Percentiles rank a stretch among this genome's conserved stretches.
phyloP scores from a whole-genome alignment of 1,140 invertebrate genomes.

The Phortica variegata region DNA sequence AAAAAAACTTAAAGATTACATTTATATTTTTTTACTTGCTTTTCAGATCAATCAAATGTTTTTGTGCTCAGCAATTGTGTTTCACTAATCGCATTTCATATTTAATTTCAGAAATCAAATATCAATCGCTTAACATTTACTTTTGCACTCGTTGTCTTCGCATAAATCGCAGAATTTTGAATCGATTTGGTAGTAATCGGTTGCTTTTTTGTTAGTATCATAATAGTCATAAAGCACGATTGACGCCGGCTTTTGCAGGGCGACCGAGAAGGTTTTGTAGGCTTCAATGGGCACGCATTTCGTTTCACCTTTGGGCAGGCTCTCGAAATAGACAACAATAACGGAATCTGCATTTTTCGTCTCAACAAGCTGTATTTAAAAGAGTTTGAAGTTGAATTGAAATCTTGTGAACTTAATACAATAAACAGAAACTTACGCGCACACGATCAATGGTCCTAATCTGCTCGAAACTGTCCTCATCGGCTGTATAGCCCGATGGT shows the following conservation, averaged over 20 bases:
- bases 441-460: constrained; percentile 37
- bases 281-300: constrained; percentile 83
- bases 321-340: constrained; percentile 82
- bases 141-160: constrained; percentile 31
- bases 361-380: constrained; percentile 64
- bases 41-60: too few relatives aligned
- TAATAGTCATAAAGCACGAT: constrained; percentile 90
- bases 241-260: constrained; percentile 79
- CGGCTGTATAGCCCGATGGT: constrained; percentile 74
- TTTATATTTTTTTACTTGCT: too few relatives aligned
- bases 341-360: constrained; percentile 74
- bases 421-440: constrained; percentile 23
- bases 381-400: not conserved
- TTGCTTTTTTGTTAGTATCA: constrained; percentile 72
- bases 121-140: constrained; percentile 15
- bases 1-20: too few relatives aligned
- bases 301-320: constrained; percentile 63
- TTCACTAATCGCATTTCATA: too few relatives aligned
- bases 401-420: not conserved
- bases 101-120: not conserved
- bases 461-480: constrained; percentile 35
- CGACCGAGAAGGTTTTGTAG: constrained; percentile 78
- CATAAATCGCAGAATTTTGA: constrained; percentile 47
- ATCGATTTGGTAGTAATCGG: constrained; percentile 40
- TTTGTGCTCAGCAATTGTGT: too few relatives aligned